Evolutionary conservation across 1,140 invertebrate species (phyloP).

Genomic region (Caenorhabditis brenneri): DNA sequence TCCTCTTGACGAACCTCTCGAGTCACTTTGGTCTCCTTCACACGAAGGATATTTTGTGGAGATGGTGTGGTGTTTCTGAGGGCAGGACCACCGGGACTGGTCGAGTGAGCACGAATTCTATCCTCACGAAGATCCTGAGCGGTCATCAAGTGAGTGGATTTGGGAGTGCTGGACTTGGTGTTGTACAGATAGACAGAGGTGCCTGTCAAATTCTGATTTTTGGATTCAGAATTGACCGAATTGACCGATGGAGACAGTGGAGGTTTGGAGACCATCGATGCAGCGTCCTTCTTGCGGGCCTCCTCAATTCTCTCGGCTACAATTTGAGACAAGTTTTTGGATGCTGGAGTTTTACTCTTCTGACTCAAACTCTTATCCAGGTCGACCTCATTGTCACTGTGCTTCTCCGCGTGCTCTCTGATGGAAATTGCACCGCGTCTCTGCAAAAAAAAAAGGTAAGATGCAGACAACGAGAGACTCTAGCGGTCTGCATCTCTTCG

Average conservation of each 20-base stretch:
- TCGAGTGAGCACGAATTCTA: background rate
- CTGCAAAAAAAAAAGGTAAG: no score
- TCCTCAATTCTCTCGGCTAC: background rate
- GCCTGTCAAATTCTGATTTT: no score
- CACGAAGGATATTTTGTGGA: background rate
- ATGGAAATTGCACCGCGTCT: background rate
- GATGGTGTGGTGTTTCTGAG: background rate
- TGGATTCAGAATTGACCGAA: background rate
- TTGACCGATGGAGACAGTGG: background rate
- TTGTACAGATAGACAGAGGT: background rate
- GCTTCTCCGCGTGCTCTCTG: background rate
- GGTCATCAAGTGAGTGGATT: background rate
- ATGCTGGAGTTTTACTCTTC: background rate
- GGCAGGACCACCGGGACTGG: no score
- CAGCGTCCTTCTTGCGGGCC: background rate
- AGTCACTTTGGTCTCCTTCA: conserved; percentile 17
- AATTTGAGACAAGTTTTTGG: background rate
- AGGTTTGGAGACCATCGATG: background rate
- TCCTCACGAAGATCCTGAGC: background rate
- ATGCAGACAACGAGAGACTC: no score
- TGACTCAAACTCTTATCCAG: conserved; percentile 25
- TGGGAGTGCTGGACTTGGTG: background rate
- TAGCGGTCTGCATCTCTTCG: no score
- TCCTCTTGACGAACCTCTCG: background rate
- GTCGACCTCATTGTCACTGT: conserved; percentile 6